Conservation (phyloP, 2,888 invertebrate genomes). For the Trachelus tabidus region DNA sequence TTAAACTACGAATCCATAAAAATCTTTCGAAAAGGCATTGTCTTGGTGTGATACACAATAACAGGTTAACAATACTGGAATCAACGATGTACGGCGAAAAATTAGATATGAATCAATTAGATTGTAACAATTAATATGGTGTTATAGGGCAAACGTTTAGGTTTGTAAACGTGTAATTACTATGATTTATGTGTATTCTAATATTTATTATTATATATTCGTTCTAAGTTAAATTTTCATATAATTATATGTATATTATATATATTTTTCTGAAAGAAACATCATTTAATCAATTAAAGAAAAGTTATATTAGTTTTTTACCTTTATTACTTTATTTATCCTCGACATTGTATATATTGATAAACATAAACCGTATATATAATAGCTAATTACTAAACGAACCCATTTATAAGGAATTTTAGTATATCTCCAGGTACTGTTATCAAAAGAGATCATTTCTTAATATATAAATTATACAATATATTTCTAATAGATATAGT, state of each 20-base stretch:
- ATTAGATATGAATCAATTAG: slow-evolving; percentile 49
- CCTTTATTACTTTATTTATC: background rate
- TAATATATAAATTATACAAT: background rate
- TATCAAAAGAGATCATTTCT: background rate
- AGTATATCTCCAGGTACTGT: background rate
- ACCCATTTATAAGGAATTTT: background rate
- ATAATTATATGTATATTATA: slow-evolving; percentile 6
- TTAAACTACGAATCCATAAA: slow-evolving; percentile 53
- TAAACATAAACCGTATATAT: background rate
- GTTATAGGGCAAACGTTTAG: background rate
- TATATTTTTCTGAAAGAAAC: background rate
- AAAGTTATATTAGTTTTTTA: background rate
- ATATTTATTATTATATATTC: slow-evolving; percentile 2
- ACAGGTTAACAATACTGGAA: slow-evolving; percentile 61
- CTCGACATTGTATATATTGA: background rate
- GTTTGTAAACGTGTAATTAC: no score
- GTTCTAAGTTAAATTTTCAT: no score
- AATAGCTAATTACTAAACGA: background rate
- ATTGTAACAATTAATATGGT: slow-evolving; percentile 35
- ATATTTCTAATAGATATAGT: background rate
- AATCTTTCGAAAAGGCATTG: slow-evolving; percentile 42
- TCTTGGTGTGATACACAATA: slow-evolving; percentile 58
- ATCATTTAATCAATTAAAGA: background rate
- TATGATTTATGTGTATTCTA: background rate
- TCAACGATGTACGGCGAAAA: slow-evolving; percentile 66